These are phyloP conservation scores for Callyntrura sp. DNA, from an alignment of 2,888 invertebrate genomes.

Conservation along the genomic window DNA sequence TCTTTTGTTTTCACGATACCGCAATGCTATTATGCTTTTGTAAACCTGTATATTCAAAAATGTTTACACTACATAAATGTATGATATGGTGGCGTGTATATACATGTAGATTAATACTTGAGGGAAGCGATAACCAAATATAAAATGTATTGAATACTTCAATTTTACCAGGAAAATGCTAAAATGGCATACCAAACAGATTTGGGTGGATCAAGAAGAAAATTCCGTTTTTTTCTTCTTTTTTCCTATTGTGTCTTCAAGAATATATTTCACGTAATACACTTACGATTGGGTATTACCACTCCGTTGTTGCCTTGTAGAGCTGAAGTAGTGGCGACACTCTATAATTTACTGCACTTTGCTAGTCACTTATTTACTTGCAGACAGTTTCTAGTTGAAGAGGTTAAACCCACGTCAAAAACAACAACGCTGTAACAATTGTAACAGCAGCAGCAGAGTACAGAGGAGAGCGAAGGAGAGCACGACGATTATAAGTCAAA, in stretches of 20 bases:
- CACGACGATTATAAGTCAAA: slow-evolving; percentile 60
- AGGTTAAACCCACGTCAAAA: neutral
- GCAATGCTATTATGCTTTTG: neutral
- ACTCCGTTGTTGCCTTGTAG: neutral
- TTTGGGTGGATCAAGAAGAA: neutral
- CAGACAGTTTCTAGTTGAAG: slow-evolving; percentile 30
- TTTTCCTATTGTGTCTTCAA: too few species aligned
- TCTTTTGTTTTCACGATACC: neutral
- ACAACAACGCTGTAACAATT: too few species aligned
- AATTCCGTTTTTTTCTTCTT: too few species aligned
- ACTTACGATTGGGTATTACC: too few species aligned
- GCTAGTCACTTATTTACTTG: slow-evolving; percentile 6
- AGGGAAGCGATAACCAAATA: too few species aligned
- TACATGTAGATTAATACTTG: too few species aligned
- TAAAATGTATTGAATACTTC: neutral
- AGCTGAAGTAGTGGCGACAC: neutral
- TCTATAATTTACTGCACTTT: slow-evolving; percentile 50
- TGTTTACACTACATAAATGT: too few species aligned
- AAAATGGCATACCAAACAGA: slow-evolving; percentile 24
- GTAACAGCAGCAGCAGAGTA: neutral
- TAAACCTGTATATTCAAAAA: neutral
- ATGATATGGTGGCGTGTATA: too few species aligned
- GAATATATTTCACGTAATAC: too few species aligned
- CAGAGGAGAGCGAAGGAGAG: neutral
- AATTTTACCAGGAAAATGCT: neutral